phyloP scores from a whole-genome alignment of 2,888 invertebrate genomes.

The Calameuta filiformis region DNA sequence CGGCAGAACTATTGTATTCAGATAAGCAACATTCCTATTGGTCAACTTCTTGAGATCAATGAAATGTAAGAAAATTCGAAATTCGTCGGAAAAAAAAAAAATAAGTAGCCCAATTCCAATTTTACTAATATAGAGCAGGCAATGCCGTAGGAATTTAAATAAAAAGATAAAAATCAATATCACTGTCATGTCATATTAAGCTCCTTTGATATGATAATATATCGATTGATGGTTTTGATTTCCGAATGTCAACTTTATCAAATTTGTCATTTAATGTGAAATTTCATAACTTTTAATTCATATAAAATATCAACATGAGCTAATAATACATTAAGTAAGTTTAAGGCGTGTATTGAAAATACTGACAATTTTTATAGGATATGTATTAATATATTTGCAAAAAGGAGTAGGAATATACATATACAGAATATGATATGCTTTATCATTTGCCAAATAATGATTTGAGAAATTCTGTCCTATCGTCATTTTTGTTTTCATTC shows the following conservation, averaged over 20 bases:
- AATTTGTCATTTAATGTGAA: not conserved
- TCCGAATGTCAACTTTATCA: not conserved
- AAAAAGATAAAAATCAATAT: not conserved
- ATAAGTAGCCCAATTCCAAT: not conserved
- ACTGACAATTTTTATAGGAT: not conserved
- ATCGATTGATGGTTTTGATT: not conserved
- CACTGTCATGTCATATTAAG: not conserved
- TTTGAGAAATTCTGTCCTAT: slow-evolving; percentile 53
- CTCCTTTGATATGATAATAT: not conserved
- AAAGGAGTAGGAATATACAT: not conserved
- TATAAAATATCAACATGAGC: not conserved
- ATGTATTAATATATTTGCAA: not conserved
- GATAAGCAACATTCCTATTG: not conserved
- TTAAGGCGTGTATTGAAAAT: not conserved
- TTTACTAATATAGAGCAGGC: not conserved
- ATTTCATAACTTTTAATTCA: not conserved
- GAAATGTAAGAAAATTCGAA: not conserved
- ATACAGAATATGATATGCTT: not conserved
- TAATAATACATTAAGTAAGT: not conserved
- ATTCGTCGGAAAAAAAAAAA: not conserved
- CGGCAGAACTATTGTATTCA: not conserved
- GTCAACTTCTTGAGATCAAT: not conserved
- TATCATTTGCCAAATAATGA: slow-evolving; percentile 48
- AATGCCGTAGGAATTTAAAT: not conserved
- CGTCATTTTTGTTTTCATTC: slow-evolving; percentile 32